Conservation (phyloP, 2,888 invertebrate genomes). For the Apamea anceps region DNA sequence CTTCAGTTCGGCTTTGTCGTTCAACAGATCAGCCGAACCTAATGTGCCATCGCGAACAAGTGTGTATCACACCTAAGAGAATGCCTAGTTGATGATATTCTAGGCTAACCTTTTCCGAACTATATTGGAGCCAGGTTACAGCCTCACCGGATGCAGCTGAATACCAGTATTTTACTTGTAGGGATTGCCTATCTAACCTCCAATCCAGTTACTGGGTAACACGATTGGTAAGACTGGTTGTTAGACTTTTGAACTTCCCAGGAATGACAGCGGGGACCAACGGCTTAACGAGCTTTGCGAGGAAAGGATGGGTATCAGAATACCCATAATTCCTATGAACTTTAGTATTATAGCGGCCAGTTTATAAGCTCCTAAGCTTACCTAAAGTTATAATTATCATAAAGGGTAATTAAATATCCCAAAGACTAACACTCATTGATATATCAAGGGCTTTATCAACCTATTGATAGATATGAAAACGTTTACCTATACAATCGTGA, state of each 20-base stretch:
- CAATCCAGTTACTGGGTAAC: not conserved
- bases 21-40: not conserved
- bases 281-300: not conserved
- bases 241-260: not conserved
- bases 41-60: not conserved
- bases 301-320: not conserved
- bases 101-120: not conserved
- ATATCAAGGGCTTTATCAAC: conserved; percentile 9
- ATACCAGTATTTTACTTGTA: not conserved
- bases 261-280: not conserved
- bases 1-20: not conserved
- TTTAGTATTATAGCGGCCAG: not conserved
- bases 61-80: not conserved
- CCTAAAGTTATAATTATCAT: not conserved
- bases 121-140: not conserved
- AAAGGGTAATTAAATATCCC: not conserved
- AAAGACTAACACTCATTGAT: conserved; percentile 18
- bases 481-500: conserved; percentile 12
- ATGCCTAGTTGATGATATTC: not conserved
- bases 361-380: not conserved
- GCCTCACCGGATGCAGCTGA: not conserved
- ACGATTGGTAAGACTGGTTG: not conserved
- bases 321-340: not conserved
- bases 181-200: not conserved
- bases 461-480: conserved; percentile 18